A percentile compares a stretch with the other conserved stretches of the same genome.
Evolutionary conservation across 2,113 vertebrate genomes (phyloP).

Genomic region (Ptilorrhoa leucosticta): DNA sequence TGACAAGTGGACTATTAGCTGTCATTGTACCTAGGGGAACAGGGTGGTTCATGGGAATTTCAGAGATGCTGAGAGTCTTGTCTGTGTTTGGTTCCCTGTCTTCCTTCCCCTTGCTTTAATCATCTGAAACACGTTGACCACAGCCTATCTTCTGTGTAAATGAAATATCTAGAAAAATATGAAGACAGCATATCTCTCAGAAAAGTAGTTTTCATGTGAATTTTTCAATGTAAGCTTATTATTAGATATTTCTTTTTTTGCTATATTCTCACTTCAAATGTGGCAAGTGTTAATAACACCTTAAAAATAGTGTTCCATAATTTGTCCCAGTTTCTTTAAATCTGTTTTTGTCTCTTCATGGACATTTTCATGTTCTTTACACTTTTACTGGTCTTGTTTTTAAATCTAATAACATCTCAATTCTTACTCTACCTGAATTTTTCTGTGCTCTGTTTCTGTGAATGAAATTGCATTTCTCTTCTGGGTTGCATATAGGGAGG

Average conservation of each 20-base stretch:
- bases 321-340: not conserved
- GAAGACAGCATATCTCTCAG: not conserved
- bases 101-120: not conserved
- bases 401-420: not conserved
- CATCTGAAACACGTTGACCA: not conserved
- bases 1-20: not conserved
- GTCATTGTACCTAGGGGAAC: not conserved
- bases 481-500: not conserved
- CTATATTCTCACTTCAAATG: not conserved
- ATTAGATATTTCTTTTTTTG: not conserved
- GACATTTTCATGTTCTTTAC: not conserved
- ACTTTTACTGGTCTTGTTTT: not conserved
- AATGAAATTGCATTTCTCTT: not conserved
- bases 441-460: not conserved
- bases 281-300: not conserved
- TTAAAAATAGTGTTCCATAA: constrained; percentile 19
- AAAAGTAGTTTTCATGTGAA: not conserved
- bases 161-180: not conserved
- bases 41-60: not conserved
- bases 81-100: not conserved
- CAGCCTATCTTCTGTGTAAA: not conserved
- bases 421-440: not conserved
- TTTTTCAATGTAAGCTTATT: constrained; percentile 8
- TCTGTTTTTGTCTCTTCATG: not conserved
- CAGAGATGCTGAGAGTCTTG: not conserved